phyloP scores from a whole-genome alignment of 92 coral and sea anemone genomes.

The Parazoanthus swiftii region DNA sequence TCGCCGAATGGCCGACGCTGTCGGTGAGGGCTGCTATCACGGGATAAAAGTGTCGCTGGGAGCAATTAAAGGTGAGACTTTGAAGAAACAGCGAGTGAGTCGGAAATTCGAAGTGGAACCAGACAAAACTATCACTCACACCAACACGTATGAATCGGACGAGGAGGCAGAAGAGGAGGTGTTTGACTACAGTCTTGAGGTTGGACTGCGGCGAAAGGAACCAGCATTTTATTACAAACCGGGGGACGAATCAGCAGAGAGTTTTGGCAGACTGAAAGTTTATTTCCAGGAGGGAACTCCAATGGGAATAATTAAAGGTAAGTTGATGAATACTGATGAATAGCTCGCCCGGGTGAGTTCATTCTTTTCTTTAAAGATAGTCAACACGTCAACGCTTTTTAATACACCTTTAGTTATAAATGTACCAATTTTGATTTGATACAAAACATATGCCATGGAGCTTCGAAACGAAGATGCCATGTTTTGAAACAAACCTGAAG shows the following conservation, averaged over 20 bases:
- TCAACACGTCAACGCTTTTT: not conserved
- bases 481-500: not conserved
- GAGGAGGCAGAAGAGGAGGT: slow-evolving; percentile 1
- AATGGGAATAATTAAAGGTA: slow-evolving; percentile 39
- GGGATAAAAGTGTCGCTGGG: slow-evolving; percentile 35
- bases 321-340: not conserved
- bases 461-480: not conserved
- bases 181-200: slow-evolving; percentile 35
- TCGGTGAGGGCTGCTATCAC: slow-evolving; percentile 15
- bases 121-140: slow-evolving; percentile 30
- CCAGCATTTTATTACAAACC: slow-evolving; percentile 33
- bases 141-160: slow-evolving; percentile 7
- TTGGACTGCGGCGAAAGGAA: slow-evolving; percentile 25
- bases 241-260: slow-evolving; percentile 20
- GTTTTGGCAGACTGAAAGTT: slow-evolving; percentile 26
- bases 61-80: slow-evolving; percentile 36
- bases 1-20: slow-evolving; percentile 28
- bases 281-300: slow-evolving; percentile 43
- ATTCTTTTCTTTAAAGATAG: not conserved
- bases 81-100: slow-evolving; percentile 22
- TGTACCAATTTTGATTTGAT: not conserved
- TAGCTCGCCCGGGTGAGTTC: not conserved
- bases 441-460: not conserved
- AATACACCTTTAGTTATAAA: not conserved
- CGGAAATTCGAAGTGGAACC: slow-evolving; percentile 28